Conservation (phyloP, 2,797 vertebrate genomes). For the Mormyrus hasselquistii region DNA sequence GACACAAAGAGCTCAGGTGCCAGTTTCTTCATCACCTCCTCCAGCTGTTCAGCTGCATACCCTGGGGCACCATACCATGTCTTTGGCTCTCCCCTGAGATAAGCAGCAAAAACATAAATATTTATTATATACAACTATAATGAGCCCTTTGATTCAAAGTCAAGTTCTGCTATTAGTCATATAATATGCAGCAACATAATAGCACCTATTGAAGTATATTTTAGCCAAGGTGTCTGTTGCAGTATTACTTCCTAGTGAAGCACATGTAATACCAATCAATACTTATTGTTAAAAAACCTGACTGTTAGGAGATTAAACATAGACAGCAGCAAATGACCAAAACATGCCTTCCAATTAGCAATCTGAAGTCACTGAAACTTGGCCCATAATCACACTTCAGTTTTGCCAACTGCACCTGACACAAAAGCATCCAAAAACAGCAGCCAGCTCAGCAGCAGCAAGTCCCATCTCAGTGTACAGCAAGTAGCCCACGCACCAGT, state of each 20-base stretch:
- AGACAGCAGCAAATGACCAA: background rate
- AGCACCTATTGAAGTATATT: background rate
- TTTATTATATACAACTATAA: background rate
- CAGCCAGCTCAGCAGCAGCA: background rate
- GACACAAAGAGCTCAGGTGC: conserved; percentile 94
- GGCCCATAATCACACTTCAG: background rate
- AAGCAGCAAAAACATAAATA: conserved; percentile 9
- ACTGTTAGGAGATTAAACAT: background rate
- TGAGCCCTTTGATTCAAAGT: background rate
- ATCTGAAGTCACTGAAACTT: background rate
- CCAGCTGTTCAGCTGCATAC: conserved; percentile 89
- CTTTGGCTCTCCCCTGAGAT: conserved; percentile 92
- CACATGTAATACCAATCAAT: background rate
- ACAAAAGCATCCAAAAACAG: conserved; percentile 1
- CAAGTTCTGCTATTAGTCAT: background rate
- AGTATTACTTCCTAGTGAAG: background rate
- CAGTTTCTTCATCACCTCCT: conserved; percentile 91
- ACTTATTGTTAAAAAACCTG: background rate
- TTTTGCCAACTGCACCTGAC: background rate
- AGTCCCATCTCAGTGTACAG: background rate
- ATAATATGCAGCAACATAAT: background rate
- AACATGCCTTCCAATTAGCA: background rate
- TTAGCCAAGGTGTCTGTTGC: background rate
- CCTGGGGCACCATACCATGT: conserved; percentile 97
- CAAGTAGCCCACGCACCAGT: conserved; percentile 67